Evolutionary conservation across 2,888 invertebrate genomes (phyloP), one percentile per base, ranked within the genome.

Genomic region (Ceriagrion tenellum): DNA sequence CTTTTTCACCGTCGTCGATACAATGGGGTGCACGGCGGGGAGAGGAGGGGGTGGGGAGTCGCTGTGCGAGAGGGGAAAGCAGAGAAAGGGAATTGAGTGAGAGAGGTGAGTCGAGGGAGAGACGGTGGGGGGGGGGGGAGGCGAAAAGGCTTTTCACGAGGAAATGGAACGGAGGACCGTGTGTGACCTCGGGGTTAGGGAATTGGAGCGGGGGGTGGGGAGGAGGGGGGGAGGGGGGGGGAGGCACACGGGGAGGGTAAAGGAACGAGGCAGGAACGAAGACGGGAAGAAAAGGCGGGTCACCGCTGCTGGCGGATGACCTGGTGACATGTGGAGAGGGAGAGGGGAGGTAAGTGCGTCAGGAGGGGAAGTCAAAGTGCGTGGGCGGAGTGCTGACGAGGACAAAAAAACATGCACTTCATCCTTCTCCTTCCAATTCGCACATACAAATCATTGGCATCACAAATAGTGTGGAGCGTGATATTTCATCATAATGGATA

Each of bases 1-100:
- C 81, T 81, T 81, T 81, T 81, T 81, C 81, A n/a, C 69, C 59
- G n/a, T n/a, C 81, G 35, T 35, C 81, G 35, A 81, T 81, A 81
- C 81, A 81, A 81, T 81, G 18, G 81, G 26, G 69, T 16, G 81
- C 81, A 81, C 30, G 81, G 81, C 3, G 81, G 0, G 16, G 81
- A 1, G 13, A 81, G 35, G 13, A 30, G 81, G 35, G 81, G 26
- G 2, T 20, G 12, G 16, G 59, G n/a, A 69, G 12, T 69, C n/a
- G n/a, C n/a, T 26, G n/a, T 4, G 26, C 10, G 69, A 20, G 13
- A 12, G n/a, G 69, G 69, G 69, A n/a, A n/a, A n/a, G n/a, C 12
- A n/a, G 69, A 6, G 69, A n/a, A 47, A n/a, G 69, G 69, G 69
- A 69, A n/a, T n/a, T 2, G 69, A 12, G n/a, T 6, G 69, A n/a